Conservation (phyloP, 2,888 invertebrate species). For the Lycia hirtaria region DNA sequence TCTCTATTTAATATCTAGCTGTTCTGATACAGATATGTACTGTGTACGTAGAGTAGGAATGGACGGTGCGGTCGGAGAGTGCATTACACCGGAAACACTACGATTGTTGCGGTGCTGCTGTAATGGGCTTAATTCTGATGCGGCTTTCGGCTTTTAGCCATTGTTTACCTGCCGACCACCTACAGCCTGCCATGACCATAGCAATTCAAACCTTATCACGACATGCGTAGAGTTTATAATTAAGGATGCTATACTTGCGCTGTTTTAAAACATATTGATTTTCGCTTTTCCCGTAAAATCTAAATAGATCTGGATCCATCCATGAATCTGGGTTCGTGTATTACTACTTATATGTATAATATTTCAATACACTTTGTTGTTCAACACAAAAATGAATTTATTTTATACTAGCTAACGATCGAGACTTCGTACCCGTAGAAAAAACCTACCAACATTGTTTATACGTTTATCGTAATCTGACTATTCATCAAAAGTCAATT, state of each 20-base stretch:
- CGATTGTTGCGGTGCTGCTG: conserved; percentile 71
- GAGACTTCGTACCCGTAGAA: too few relatives aligned
- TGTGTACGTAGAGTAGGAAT: conserved; percentile 8
- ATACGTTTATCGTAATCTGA: too few relatives aligned
- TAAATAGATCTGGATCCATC: too few relatives aligned
- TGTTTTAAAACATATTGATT: not conserved
- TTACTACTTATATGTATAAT: not conserved
- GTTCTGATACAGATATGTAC: too few relatives aligned
- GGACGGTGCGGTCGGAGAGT: conserved; percentile 47
- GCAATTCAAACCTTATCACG: not conserved
- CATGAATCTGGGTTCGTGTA: not conserved
- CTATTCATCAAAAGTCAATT: too few relatives aligned
- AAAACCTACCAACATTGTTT: too few relatives aligned
- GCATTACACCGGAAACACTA: conserved; percentile 73
- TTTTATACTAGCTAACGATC: too few relatives aligned
- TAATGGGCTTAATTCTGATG: conserved; percentile 83
- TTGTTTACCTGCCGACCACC: conserved; percentile 73
- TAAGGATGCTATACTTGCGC: not conserved
- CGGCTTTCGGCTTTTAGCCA: conserved; percentile 82
- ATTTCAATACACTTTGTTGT: too few relatives aligned
- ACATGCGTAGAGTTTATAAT: not conserved
- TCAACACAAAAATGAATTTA: too few relatives aligned
- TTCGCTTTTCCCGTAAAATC: not conserved
- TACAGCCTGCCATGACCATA: conserved; percentile 18
- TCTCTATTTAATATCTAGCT: not conserved